These are phyloP conservation scores for Drosophila leonis DNA, from an alignment of 2,888 invertebrate genomes.

Conservation along the genomic window DNA sequence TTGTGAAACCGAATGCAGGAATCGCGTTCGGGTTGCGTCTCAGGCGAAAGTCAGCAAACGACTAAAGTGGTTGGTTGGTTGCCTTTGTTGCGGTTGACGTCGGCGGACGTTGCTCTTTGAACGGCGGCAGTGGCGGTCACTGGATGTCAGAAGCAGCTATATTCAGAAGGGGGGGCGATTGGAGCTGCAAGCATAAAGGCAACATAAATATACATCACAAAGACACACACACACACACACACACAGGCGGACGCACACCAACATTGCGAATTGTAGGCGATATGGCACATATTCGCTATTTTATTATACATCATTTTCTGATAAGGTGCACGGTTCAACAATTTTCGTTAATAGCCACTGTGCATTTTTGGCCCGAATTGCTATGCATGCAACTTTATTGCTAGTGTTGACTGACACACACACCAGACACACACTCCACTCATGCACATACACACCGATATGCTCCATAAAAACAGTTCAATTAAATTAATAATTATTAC, in stretches of 20 bases:
- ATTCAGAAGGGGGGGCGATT: constrained; percentile 3
- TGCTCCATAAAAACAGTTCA: constrained; percentile 49
- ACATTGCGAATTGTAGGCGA: constrained; percentile 8
- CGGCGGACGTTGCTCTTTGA: constrained; percentile 68
- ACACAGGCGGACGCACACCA: background rate
- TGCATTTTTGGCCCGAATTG: constrained; percentile 65
- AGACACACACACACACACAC: constrained; percentile 10
- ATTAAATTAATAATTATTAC: constrained; percentile 53
- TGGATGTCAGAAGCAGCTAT: constrained; percentile 16
- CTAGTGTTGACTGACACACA: constrained; percentile 17
- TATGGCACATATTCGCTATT: constrained; percentile 51
- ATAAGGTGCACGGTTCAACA: constrained; percentile 42
- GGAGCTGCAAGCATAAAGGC: constrained; percentile 66
- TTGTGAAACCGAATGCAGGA: constrained; percentile 42
- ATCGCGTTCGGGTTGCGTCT: constrained; percentile 35
- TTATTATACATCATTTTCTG: constrained; percentile 73
- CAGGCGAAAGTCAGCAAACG: constrained; percentile 70
- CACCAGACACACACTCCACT: constrained; percentile 18
- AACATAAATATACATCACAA: constrained; percentile 48
- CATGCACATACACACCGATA: constrained; percentile 24
- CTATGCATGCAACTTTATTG: constrained; percentile 68
- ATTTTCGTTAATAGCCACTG: constrained; percentile 56
- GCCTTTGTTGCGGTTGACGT: constrained; percentile 55
- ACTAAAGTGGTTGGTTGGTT: constrained; percentile 53
- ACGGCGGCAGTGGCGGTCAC: constrained; percentile 42